Evolutionary conservation across 2,113 vertebrate genomes (phyloP), one percentile per base, ranked within the genome.

Genomic region (Urocynchramus pylzowi): DNA sequence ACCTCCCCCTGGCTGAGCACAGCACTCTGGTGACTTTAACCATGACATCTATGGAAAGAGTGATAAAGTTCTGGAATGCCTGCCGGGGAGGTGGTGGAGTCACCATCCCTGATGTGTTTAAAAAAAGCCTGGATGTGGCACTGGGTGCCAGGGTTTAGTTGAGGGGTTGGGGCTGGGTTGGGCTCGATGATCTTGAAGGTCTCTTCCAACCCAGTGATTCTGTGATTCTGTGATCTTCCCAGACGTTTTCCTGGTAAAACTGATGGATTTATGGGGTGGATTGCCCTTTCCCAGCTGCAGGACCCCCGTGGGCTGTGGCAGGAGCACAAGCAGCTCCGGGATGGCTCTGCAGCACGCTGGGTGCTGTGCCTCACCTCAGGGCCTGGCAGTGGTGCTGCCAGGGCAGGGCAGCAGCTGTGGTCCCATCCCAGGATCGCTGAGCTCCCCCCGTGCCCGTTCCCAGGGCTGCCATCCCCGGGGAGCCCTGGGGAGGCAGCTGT

Each of bases 201-300:
- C 37, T 78, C 23, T 28, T 52, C 37, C 37, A 39, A 9, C 26
- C 57, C 16, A 28, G 33, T 35, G 23, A 35, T 44, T 41, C 28
- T 33, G 39, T 22, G n/a, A n/a, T n/a, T n/a, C n/a, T n/a, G n/a
- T n/a, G 56, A 52, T 18, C n/a, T 92, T 76, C 45, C 39, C 85
- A 65, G 78, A 31, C 0, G 0, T 44, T 71, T 83, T 64, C n/a
- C 45, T 0, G 0, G 41, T 53, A 8, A 60, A 56, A 49, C 35
- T 30, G 90, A 69, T 9, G n/a, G 70, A 69, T 90, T 69, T 73
- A 20, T 5, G 57, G 82, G 20, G 4, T 1, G 2, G 41, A 27
- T 35, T n/a, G 13, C 22, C 37, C 17, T 83, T 49, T 83, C 70
- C 44, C 75, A 90, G 78, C 78, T 44, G 71, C 84, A 74, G 77